Percentiles rank a stretch among this genome's conserved stretches.
Conservation (phyloP, 2,113 vertebrate genomes). For the Cynoglossus semilaevis region DNA sequence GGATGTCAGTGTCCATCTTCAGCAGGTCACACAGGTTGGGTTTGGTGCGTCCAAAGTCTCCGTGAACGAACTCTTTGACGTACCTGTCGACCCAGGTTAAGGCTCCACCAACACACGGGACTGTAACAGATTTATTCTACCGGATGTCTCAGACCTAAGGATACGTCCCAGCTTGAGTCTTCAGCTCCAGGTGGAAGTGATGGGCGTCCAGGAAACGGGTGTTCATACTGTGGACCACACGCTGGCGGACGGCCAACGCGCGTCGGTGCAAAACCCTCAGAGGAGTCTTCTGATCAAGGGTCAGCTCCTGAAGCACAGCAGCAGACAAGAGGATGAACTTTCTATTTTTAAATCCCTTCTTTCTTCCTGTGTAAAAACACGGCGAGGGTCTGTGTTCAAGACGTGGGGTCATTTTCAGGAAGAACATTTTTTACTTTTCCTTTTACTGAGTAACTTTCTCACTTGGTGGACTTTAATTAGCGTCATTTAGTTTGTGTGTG, state of each 20-base stretch:
- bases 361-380: too few species aligned
- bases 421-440: too few species aligned
- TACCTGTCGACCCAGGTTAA: slow-evolving; percentile 82
- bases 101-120: slow-evolving; percentile 29
- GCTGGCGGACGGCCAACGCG: slow-evolving; percentile 83
- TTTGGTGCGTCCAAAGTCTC: slow-evolving; percentile 95
- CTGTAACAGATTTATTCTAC: too few species aligned
- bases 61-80: slow-evolving; percentile 97
- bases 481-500: too few species aligned
- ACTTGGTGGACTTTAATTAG: too few species aligned
- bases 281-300: slow-evolving; percentile 92
- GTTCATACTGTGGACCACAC: slow-evolving; percentile 88
- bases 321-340: background rate
- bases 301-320: slow-evolving; percentile 80
- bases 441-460: too few species aligned
- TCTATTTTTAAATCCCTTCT: background rate
- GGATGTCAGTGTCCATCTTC: slow-evolving; percentile 86
- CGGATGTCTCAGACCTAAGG: slow-evolving; percentile 73
- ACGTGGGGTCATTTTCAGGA: too few species aligned
- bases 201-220: slow-evolving; percentile 81
- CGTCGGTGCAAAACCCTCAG: slow-evolving; percentile 91
- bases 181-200: slow-evolving; percentile 87
- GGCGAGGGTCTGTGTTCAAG: too few species aligned
- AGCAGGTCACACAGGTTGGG: slow-evolving; percentile 90
- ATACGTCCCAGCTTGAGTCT: slow-evolving; percentile 98